Percentiles rank a stretch among this genome's conserved stretches.
phyloP scores from a whole-genome alignment of 2,113 vertebrate species.

The Cyanoliseus patagonus region DNA sequence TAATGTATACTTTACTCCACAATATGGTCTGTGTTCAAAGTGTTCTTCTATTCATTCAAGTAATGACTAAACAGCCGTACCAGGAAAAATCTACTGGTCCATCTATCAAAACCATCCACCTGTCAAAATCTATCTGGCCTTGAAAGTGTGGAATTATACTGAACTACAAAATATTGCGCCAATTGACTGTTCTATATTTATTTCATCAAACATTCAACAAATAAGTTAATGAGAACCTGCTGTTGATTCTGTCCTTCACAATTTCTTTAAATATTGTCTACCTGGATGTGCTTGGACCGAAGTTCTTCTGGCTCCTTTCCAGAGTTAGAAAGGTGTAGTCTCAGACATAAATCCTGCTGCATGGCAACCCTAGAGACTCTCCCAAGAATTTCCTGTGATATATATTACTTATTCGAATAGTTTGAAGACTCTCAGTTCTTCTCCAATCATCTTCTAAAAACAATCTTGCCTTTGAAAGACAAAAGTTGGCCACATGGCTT shows the following conservation, averaged over 20 bases:
- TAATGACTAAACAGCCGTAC: background rate
- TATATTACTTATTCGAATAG: background rate
- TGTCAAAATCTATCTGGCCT: background rate
- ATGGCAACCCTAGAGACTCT: background rate
- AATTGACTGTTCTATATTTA: background rate
- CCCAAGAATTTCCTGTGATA: background rate
- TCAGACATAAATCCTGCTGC: background rate
- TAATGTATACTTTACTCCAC: background rate
- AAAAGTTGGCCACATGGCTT: background rate
- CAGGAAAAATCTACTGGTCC: background rate
- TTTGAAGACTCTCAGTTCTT: background rate
- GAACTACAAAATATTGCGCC: background rate
- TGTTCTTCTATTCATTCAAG: background rate
- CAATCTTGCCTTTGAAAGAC: background rate
- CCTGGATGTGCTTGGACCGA: background rate
- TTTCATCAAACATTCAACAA: background rate
- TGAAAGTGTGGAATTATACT: background rate
- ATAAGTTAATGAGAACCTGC: background rate
- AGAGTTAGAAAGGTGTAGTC: background rate
- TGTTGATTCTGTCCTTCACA: background rate
- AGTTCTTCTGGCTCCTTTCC: background rate
- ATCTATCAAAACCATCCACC: background rate
- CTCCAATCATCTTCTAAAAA: background rate
- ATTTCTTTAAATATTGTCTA: background rate
- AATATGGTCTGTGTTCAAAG: background rate